Base-by-base conservation (phyloP, 2,888 invertebrate species). In the Ypsolopha scabrella region DNA sequence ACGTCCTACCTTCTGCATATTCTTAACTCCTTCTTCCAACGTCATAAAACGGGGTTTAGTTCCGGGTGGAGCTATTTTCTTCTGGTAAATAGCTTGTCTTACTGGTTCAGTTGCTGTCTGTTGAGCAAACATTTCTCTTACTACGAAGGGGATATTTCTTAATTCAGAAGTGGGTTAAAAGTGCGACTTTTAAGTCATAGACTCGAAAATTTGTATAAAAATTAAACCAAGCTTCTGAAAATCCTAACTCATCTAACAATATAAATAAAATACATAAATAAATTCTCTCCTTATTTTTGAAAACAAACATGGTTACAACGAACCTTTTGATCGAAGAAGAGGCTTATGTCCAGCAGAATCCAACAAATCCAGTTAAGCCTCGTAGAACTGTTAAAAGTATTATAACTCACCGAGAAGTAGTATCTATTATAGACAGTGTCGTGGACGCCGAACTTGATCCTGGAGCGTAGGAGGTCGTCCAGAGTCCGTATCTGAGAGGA, bases 351-450 rank as follows among this genome's bases (percentile, higher is more conserved):
- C 24, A 24, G 24, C 24, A 24, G 2, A 24, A 24, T 24, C 2
- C 24, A 24, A 24, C 24, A 24, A 24, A 24, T 24, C 2, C 2
- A 24, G 24, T 24, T 24, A 24, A 41, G 6, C 8, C 7, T 24
- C 44, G 44, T 13, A 41, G 7, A 8, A 13, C n/a, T 45, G 48
- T 44, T 10, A 41, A 35, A 11, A 7, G 7, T 43, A 24, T 38
- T n/a, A 54, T 2, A 11, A 51, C 56, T 75, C 73, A 92, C 92
- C 71, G 89, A 77, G 64, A 92, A 92, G 63, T 90, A 92, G 63
- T 91, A 88, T 62, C 87, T 87, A 63, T 91, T 92, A 64, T 90
- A 93, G 13, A 91, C 89, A 0, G 90, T 90, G 58, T 93, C 91
- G 60, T 92, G 90, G 0, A 91, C 90, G 0, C 90, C 93, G 48